These are phyloP conservation scores for Drosophila serrata DNA, from an alignment of 1,140 invertebrate genomes.

Conservation along the genomic window DNA sequence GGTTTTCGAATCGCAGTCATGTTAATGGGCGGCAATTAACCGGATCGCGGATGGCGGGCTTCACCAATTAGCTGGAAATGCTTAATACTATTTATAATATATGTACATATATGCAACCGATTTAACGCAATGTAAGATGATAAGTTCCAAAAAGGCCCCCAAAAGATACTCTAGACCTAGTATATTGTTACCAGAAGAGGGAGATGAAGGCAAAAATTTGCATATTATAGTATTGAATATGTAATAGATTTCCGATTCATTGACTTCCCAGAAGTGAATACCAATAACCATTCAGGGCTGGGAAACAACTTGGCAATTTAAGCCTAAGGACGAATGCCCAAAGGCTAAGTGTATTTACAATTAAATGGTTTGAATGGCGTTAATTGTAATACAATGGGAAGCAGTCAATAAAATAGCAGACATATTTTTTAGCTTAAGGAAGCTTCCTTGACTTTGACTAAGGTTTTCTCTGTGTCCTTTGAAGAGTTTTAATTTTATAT, in stretches of 20 bases:
- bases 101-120: constrained; percentile 46
- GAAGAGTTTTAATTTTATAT: too few relatives aligned
- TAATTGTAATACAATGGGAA: constrained; percentile 5
- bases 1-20: constrained; percentile 50
- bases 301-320: constrained; percentile 4
- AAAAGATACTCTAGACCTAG: background rate
- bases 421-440: background rate
- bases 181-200: constrained; percentile 7
- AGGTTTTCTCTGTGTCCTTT: background rate
- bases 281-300: constrained; percentile 14
- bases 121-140: constrained; percentile 33
- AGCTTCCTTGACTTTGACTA: background rate
- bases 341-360: constrained; percentile 15
- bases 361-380: constrained; percentile 13
- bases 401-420: background rate
- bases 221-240: constrained; percentile 32
- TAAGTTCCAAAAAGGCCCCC: constrained; percentile 13
- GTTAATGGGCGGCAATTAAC: constrained; percentile 78
- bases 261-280: constrained; percentile 24
- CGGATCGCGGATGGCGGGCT: constrained; percentile 39
- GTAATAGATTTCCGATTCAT: constrained; percentile 19
- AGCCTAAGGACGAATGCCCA: constrained; percentile 18
- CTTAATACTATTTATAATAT: constrained; percentile 34
- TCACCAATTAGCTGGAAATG: constrained; percentile 60
- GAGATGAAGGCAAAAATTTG: constrained; percentile 8